These are phyloP conservation scores for Misgurnus anguillicaudatus DNA, from an alignment of 2,113 vertebrate species.

Conservation along the genomic window DNA sequence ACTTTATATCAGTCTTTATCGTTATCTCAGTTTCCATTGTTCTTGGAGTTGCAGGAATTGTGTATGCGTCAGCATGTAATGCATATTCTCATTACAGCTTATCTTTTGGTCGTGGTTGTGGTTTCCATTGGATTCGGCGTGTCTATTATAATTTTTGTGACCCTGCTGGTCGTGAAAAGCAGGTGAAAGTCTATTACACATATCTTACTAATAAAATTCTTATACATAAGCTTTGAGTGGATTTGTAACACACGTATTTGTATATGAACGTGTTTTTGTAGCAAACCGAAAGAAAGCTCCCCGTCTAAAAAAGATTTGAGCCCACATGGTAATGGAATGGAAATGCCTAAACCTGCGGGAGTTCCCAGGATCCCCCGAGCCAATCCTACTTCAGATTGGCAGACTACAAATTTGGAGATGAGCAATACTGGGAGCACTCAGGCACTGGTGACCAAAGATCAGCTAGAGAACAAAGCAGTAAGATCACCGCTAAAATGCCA, in stretches of 20 bases:
- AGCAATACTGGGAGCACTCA: constrained; percentile 58
- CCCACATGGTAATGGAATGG: background rate
- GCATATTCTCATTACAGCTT: constrained; percentile 56
- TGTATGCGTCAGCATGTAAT: background rate
- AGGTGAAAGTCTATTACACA: constrained; percentile 57
- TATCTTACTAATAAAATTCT: background rate
- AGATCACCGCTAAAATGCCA: background rate
- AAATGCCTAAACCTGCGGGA: constrained; percentile 39
- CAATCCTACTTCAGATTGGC: constrained; percentile 53
- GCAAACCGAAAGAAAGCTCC: constrained; percentile 52
- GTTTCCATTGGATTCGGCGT: constrained; percentile 64
- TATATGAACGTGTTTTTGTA: constrained; percentile 17
- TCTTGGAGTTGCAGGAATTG: background rate
- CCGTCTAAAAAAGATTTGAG: background rate
- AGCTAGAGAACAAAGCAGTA: constrained; percentile 47
- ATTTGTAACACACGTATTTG: background rate
- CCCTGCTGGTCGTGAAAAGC: constrained; percentile 39
- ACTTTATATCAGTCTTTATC: background rate
- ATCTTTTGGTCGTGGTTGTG: constrained; percentile 60
- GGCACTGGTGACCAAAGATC: constrained; percentile 43
- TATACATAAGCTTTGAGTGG: background rate
- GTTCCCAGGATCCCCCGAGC: constrained; percentile 71
- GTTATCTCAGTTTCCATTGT: background rate
- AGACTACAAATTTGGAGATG: constrained; percentile 57
- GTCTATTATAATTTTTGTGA: constrained; percentile 58